These are phyloP conservation scores for Caloenas nicobarica DNA, from an alignment of 2,113 vertebrate genomes.

Conservation along the genomic window DNA sequence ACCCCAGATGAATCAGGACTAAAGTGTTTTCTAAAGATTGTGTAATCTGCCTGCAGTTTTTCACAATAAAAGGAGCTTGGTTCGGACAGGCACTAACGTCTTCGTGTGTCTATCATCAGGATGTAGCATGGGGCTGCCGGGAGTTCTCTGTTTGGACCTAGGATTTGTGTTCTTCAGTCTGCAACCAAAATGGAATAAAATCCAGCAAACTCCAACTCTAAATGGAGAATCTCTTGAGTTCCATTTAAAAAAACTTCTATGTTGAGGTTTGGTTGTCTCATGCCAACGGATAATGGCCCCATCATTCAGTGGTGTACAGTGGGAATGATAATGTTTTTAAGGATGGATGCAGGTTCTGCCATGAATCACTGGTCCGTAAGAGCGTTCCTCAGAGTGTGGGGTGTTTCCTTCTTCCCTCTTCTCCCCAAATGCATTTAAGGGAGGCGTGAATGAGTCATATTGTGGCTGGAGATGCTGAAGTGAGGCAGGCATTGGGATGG, in stretches of 20 bases:
- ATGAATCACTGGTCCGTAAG: neutral
- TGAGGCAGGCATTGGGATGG: neutral
- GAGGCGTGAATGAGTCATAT: neutral
- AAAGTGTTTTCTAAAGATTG: neutral
- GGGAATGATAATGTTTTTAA: neutral
- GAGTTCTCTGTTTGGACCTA: neutral
- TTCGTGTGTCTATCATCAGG: rapidly evolving
- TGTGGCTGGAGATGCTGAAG: neutral
- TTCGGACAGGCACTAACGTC: neutral
- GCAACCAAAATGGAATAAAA: neutral
- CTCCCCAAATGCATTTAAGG: neutral
- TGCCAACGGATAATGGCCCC: neutral
- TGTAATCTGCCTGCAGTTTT: neutral
- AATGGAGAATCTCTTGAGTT: neutral
- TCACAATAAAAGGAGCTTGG: neutral
- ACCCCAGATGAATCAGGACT: neutral
- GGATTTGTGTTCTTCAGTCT: neutral
- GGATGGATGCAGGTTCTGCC: neutral
- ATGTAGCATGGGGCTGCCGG: neutral
- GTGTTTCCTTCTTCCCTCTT: neutral
- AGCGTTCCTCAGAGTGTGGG: neutral
- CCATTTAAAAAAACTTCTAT: neutral
- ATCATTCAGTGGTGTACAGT: neutral
- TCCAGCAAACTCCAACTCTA: neutral
- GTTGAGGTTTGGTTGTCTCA: neutral